Evolutionary conservation across 2,797 vertebrate species (phyloP).

Genomic region (Melanotaenia trifasciata): DNA sequence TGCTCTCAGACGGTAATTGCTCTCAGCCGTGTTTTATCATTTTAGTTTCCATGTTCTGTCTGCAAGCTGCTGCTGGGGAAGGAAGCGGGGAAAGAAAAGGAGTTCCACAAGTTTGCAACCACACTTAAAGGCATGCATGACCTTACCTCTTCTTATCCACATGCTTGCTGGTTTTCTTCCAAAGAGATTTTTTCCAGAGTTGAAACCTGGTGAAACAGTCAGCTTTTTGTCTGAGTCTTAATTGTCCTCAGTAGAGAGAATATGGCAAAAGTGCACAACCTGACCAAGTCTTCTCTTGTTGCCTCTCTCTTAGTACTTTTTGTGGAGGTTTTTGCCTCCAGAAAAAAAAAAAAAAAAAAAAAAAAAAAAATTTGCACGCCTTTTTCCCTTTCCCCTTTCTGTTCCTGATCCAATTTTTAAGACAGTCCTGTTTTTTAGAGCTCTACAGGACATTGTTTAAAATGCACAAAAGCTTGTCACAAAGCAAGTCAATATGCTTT

Average conservation of each 20-base stretch:
- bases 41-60: slow-evolving; percentile 46
- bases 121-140: slow-evolving; percentile 41
- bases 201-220: slow-evolving; percentile 66
- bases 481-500: slow-evolving; percentile 32
- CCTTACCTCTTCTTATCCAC: slow-evolving; percentile 36
- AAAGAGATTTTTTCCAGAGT: slow-evolving; percentile 32
- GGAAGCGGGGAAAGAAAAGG: slow-evolving; percentile 33
- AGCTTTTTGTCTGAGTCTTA: slow-evolving; percentile 64
- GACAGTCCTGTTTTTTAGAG: slow-evolving; percentile 22
- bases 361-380: not conserved
- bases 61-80: slow-evolving; percentile 45
- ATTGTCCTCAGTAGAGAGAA: slow-evolving; percentile 69
- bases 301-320: slow-evolving; percentile 6
- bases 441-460: not conserved
- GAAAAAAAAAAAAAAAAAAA: not conserved
- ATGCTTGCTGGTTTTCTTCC: slow-evolving; percentile 34
- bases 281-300: slow-evolving; percentile 34
- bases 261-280: slow-evolving; percentile 39
- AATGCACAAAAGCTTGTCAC: too few relatives aligned
- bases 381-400: not conserved
- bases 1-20: slow-evolving; percentile 73
- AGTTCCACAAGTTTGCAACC: slow-evolving; percentile 55
- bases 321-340: slow-evolving; percentile 18
- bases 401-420: slow-evolving; percentile 26
- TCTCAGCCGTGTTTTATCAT: slow-evolving; percentile 71